Evolutionary conservation across 2,888 invertebrate species (phyloP), one percentile per base, ranked within the genome.

Genomic region (Drosophila mulleri): DNA sequence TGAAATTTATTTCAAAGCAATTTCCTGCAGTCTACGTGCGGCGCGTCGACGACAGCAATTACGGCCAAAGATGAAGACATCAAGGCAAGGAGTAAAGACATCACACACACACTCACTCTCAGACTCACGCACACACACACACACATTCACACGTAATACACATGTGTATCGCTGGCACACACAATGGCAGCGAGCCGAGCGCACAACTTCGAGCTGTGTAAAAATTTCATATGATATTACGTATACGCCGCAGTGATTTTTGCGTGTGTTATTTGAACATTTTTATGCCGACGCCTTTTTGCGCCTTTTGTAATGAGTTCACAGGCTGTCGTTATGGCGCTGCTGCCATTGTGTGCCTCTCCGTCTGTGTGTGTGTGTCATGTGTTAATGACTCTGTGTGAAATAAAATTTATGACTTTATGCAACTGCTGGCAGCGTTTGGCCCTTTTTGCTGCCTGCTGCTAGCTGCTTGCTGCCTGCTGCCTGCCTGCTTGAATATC

Each of bases 361-460:
- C 20, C 12, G 41, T 47, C 7, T 23, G 60, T 80, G 47, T 59
- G 72, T 74, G 66, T 80, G 83, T 88, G 87, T 87, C 86, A 88
- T 82, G 86, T 86, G 86, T 86, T 86, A 86, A 86, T 86, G 86
- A 86, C 89, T 88, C 87, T 88, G 82, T 86, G 86, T 73, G 88
- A 88, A 86, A 86, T 86, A 84, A 88, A 88, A 86, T 86, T 86
- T 86, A 86, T 88, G 86, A 88, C 86, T 86, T 88, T 86, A 88
- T 88, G 87, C 88, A 86, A 87, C 87, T 86, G 88, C 79, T 83
- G 83, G 75, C 82, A 78, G 72, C 59, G 68, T 47, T 78, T 72
- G 78, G 67, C 67, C 64, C 71, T 66, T 78, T 59, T 67, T 65
- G 67, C 53, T 45, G 52, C 59, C 60, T 66, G 58, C 67, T 57